Conservation (phyloP, 2,797 vertebrate species). For the Carapus acus region DNA sequence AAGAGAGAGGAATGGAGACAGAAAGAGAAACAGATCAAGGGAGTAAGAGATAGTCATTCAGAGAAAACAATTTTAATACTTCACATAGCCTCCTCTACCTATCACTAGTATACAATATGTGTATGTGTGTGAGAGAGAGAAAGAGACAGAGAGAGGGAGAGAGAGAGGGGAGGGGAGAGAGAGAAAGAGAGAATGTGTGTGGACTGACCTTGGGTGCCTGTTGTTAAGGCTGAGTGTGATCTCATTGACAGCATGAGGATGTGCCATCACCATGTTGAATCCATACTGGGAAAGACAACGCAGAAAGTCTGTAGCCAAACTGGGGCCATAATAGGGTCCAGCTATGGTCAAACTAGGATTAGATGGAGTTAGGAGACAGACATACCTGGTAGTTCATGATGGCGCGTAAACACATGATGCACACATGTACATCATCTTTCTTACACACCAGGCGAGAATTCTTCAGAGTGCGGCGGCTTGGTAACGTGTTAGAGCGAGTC, state of each 20-base stretch:
- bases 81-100: too few species aligned
- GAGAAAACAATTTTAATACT: too few species aligned
- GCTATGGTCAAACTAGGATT: not conserved
- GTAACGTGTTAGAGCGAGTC: conserved; percentile 88
- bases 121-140: too few species aligned
- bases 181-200: too few species aligned
- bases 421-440: conserved; percentile 96
- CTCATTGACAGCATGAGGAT: conserved; percentile 94
- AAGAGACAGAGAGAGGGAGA: too few species aligned
- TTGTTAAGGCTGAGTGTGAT: conserved; percentile 96
- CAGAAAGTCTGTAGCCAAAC: not conserved
- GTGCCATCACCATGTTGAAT: conserved; percentile 99
- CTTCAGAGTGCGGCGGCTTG: conserved; percentile 88
- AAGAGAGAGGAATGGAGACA: not conserved
- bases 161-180: not conserved
- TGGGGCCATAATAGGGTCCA: not conserved
- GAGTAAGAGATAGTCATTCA: too few species aligned
- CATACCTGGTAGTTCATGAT: conserved; percentile 98
- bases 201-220: conserved; percentile 87
- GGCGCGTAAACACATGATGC: conserved; percentile 94
- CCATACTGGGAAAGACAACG: conserved; percentile 79
- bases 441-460: conserved; percentile 93
- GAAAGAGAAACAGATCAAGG: too few species aligned
- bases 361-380: not conserved
- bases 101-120: too few species aligned